phyloP scores from a whole-genome alignment of 2,113 vertebrate species.

The Campylomormyrus tamandua region DNA sequence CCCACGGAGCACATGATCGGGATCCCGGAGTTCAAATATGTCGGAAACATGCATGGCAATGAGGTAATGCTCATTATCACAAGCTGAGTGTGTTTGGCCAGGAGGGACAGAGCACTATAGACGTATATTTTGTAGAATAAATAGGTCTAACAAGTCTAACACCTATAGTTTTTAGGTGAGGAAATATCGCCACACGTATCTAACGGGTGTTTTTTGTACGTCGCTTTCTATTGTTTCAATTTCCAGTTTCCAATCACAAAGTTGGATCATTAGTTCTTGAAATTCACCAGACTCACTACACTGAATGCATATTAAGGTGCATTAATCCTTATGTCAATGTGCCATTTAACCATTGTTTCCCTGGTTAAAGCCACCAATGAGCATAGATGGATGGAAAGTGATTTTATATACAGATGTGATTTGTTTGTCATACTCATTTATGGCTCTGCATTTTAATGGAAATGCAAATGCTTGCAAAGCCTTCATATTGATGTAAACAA shows the following conservation, averaged over 20 bases:
- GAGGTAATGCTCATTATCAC: conserved; percentile 65
- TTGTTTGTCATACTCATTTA: background rate
- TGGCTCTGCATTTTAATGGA: background rate
- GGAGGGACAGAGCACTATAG: background rate
- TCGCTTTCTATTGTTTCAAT: background rate
- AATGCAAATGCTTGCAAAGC: background rate
- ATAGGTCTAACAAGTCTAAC: background rate
- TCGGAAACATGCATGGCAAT: conserved; percentile 83
- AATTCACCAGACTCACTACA: background rate
- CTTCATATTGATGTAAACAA: background rate
- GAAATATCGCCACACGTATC: background rate
- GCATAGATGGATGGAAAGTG: background rate
- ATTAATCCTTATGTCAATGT: background rate
- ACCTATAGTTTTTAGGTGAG: background rate
- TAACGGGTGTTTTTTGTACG: background rate
- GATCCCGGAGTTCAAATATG: conserved; percentile 82
- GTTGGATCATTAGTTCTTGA: background rate
- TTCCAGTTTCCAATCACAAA: background rate
- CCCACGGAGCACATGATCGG: conserved; percentile 70
- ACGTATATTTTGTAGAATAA: background rate
- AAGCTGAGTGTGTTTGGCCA: background rate
- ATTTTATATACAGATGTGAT: background rate
- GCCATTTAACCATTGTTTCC: background rate
- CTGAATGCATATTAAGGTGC: background rate
- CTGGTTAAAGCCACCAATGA: background rate